Base-by-base conservation (phyloP, 2,113 vertebrate species). In the Brachypteracias leptosomus region DNA sequence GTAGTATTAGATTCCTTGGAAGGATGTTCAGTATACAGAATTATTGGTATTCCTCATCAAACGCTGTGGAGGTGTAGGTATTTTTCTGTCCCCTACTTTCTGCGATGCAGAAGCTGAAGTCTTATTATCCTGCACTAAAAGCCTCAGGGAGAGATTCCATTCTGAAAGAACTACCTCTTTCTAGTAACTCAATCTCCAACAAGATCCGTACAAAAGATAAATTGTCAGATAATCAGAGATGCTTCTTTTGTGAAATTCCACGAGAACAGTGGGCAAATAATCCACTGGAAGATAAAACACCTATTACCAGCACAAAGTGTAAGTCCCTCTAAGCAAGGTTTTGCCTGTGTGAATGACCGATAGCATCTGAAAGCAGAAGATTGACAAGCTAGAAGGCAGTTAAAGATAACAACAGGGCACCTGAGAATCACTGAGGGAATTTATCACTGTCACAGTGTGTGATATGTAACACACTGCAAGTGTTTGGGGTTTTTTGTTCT, bases 381-480 rank as follows among this genome's bases (percentile, higher is more conserved):
- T 85, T 97, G 97, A 97, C 97, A 97, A 95, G 92, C 85, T 94
- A 38, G 95, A 92, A 97, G 94, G 90, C 96, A 95, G 97, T 90
- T 97, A 86, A 93, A 97, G 95, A 97, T 97, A 97, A 97, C 96
- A 97, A 94, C 90, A 87, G 94, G 94, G 89, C 96, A 97, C 92
- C 96, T 96, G 96, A 96, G 94, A 95, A 90, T 96, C 97, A 92
- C 96, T 94, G 89, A 83, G 95, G 95, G 95, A 96, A 97, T 97
- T 96, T 96, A 93, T 97, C 95, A 96, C 96, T 94, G 96, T 95
- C 95, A 96, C 89, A 83, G 85, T 78, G 85, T 95, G 88, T 74
- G 88, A 94, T 96, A 95, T 93, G 95, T 49, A 94, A 83, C 92
- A 81, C 76, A 38, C 46, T 26, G 89, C 67, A 72, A 94, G 63